phyloP scores from a whole-genome alignment of 1,140 invertebrate species.

The Drosophila busckii region DNA sequence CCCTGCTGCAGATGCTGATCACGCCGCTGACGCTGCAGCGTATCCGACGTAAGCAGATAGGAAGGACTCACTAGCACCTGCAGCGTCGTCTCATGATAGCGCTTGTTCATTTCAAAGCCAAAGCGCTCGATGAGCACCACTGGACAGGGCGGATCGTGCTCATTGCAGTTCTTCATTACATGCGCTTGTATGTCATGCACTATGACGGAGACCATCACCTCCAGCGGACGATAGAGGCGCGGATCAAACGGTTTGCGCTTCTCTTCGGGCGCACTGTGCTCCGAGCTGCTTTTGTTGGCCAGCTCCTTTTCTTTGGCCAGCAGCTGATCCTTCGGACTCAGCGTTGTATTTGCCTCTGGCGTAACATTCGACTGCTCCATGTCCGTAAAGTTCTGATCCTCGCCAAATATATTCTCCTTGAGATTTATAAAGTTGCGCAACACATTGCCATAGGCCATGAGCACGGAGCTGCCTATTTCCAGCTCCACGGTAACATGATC shows the following conservation, averaged over 20 bases:
- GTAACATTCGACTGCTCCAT: slow-evolving; percentile 85
- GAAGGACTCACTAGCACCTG: slow-evolving; percentile 95
- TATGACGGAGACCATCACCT: slow-evolving; percentile 95
- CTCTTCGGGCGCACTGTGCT: slow-evolving; percentile 81
- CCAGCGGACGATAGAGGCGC: slow-evolving; percentile 90
- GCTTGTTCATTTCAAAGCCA: slow-evolving; percentile 98
- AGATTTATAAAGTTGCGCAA: slow-evolving; percentile 93
- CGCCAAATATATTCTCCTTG: slow-evolving; percentile 97
- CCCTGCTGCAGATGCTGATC: slow-evolving; percentile 92
- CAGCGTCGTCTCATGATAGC: slow-evolving; percentile 92
- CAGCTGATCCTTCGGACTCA: slow-evolving; percentile 71
- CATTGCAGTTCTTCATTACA: slow-evolving; percentile 91
- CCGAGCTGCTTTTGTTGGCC: slow-evolving; percentile 81
- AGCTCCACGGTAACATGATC: slow-evolving; percentile 94
- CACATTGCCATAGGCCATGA: slow-evolving; percentile 93
- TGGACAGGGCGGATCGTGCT: slow-evolving; percentile 93
- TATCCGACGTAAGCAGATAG: slow-evolving; percentile 89
- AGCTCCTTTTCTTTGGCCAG: slow-evolving; percentile 71
- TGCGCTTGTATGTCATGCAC: slow-evolving; percentile 97
- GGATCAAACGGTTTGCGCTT: slow-evolving; percentile 87
- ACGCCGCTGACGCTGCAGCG: slow-evolving; percentile 82
- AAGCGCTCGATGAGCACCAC: slow-evolving; percentile 93
- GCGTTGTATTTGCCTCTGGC: slow-evolving; percentile 45
- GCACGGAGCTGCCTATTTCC: slow-evolving; percentile 94
- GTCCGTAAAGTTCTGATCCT: slow-evolving; percentile 95